phyloP scores from a whole-genome alignment of 1,140 invertebrate genomes.

The Calosoma granatense region DNA sequence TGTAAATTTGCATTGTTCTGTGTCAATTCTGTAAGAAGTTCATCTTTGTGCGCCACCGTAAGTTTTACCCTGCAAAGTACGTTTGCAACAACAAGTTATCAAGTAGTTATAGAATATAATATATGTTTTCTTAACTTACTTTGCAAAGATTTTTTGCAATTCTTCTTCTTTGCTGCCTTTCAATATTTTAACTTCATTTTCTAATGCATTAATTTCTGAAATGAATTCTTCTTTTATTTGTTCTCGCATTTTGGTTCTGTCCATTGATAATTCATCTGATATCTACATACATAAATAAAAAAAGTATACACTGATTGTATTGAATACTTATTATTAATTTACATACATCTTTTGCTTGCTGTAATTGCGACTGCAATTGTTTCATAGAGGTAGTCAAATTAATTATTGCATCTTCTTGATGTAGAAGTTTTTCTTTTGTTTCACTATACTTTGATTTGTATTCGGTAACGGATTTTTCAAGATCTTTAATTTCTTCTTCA shows the following conservation, averaged over 20 bases:
- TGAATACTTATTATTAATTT: too few species aligned
- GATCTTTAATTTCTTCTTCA: slow-evolving; percentile 53
- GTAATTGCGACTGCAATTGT: slow-evolving; percentile 40
- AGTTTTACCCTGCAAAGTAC: slow-evolving; percentile 56
- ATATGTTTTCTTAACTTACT: slow-evolving; percentile 31
- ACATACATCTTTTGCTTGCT: slow-evolving; percentile 41
- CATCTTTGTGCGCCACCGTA: slow-evolving; percentile 64
- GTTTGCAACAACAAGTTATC: not conserved
- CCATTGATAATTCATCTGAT: slow-evolving; percentile 29
- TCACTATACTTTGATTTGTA: slow-evolving; percentile 44
- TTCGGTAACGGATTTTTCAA: slow-evolving; percentile 48
- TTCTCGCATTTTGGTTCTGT: slow-evolving; percentile 40
- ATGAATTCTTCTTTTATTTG: slow-evolving; percentile 40
- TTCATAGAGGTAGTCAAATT: slow-evolving; percentile 37
- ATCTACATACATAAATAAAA: slow-evolving; percentile 13
- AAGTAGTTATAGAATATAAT: not conserved
- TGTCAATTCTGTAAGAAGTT: slow-evolving; percentile 55
- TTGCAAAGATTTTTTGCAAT: slow-evolving; percentile 39
- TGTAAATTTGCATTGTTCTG: slow-evolving; percentile 54
- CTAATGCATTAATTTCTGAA: slow-evolving; percentile 30
- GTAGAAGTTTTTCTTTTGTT: slow-evolving; percentile 43
- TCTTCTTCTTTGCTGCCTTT: slow-evolving; percentile 37
- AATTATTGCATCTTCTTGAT: slow-evolving; percentile 45
- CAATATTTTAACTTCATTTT: slow-evolving; percentile 36
- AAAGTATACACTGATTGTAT: slow-evolving; percentile 11